Evolutionary conservation across 2,113 vertebrate genomes (phyloP).

Genomic region (Anolis carolinensis): DNA sequence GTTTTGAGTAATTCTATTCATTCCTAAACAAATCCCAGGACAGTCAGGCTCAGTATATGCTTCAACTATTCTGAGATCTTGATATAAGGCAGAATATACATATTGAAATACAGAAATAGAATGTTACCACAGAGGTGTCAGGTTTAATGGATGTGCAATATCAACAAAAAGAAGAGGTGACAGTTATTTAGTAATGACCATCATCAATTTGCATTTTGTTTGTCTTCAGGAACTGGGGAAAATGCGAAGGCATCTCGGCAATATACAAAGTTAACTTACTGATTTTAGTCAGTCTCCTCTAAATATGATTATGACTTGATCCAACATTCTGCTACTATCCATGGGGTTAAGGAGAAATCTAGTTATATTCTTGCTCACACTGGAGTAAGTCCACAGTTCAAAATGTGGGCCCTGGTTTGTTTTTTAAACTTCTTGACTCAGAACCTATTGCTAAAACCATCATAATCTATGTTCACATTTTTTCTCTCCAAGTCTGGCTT

Average conservation of each 20-base stretch:
- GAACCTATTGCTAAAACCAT: neutral
- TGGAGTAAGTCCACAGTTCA: neutral
- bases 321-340: neutral
- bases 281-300: neutral
- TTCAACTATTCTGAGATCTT: neutral
- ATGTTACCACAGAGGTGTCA: neutral
- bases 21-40: neutral
- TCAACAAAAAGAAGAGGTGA: neutral
- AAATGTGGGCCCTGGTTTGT: neutral
- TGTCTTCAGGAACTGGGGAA: neutral
- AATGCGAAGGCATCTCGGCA: neutral
- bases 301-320: neutral
- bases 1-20: neutral
- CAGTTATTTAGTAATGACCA: neutral
- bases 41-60: neutral
- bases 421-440: neutral
- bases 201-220: neutral
- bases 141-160: neutral
- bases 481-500: neutral
- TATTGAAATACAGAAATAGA: no score
- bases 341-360: neutral
- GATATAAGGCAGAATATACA: no score
- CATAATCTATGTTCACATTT: neutral
- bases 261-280: neutral
- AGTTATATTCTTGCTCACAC: neutral